Evolutionary conservation across 2,113 vertebrate species (phyloP).

Genomic region (Scopus umbretta): DNA sequence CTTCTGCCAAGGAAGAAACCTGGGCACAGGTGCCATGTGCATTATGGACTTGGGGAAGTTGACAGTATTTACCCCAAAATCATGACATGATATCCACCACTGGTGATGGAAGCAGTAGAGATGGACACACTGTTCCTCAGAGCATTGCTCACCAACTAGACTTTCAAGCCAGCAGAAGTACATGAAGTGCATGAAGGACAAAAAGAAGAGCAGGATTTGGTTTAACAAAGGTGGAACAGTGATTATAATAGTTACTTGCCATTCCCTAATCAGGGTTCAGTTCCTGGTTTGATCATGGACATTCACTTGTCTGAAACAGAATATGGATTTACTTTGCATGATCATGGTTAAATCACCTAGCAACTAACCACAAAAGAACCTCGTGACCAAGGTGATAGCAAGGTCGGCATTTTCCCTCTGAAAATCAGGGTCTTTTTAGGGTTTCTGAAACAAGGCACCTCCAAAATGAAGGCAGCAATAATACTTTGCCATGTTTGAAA

Average conservation of each 20-base stretch:
- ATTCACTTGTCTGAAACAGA: background rate
- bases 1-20: background rate
- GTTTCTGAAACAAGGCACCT: background rate
- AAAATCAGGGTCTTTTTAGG: background rate
- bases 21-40: background rate
- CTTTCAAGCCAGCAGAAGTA: background rate
- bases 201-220: background rate
- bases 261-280: background rate
- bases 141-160: background rate
- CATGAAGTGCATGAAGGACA: background rate
- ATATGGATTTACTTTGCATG: background rate
- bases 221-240: background rate
- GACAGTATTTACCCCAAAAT: background rate
- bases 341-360: background rate
- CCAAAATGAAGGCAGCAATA: background rate
- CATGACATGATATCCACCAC: background rate
- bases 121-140: background rate
- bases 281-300: background rate
- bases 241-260: background rate
- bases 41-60: background rate
- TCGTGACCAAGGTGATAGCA: background rate
- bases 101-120: background rate
- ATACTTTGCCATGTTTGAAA: background rate
- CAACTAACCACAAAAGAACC: background rate
- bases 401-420: background rate